These are phyloP conservation scores for Microplitis deprimator DNA, from an alignment of 2,888 invertebrate species.

Conservation along the genomic window DNA sequence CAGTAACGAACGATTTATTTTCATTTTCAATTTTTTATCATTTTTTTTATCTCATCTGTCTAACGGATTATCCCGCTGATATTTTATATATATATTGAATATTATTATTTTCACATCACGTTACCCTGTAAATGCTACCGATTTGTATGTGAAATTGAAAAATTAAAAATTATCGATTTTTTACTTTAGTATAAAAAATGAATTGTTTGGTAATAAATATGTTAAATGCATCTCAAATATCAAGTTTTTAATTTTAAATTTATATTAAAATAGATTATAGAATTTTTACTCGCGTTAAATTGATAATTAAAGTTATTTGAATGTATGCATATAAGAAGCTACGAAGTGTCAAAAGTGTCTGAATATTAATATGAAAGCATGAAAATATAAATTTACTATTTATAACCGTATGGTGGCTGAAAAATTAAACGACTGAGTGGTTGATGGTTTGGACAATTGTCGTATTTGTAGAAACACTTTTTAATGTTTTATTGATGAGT, in stretches of 20 bases:
- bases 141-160: not conserved
- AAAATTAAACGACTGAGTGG: not conserved
- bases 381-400: not conserved
- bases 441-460: not conserved
- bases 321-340: too few species aligned
- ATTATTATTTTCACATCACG: not conserved
- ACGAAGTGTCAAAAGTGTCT: too few species aligned
- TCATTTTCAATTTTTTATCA: not conserved
- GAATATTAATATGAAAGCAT: too few species aligned
- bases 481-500: not conserved
- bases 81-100: not conserved
- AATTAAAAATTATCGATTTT: not conserved
- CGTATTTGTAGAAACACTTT: not conserved
- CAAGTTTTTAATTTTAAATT: too few species aligned
- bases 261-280: too few species aligned
- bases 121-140: not conserved
- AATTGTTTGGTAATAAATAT: too few species aligned
- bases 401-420: not conserved
- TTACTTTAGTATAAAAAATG: too few species aligned
- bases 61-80: conserved; percentile 1
- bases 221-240: too few species aligned
- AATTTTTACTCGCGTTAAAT: too few species aligned
- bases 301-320: too few species aligned
- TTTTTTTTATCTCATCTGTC: not conserved
- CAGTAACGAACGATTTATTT: conserved; percentile 16